Conservation (phyloP, 2,113 vertebrate species). For the Macroglossus sobrinus region DNA sequence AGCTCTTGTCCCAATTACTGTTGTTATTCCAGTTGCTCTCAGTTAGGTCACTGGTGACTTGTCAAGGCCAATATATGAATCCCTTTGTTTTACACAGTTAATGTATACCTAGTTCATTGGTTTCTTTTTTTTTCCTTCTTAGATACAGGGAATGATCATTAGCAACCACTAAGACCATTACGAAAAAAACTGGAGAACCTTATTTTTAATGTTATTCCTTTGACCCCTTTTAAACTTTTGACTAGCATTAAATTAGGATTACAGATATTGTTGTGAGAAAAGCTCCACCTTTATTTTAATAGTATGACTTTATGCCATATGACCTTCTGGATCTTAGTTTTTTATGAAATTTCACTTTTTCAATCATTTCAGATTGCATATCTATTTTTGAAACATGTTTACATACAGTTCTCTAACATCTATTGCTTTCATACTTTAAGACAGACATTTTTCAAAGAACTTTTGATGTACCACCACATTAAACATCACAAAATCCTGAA, state of each 20-base stretch:
- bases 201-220: neutral
- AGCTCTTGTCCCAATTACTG: neutral
- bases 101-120: neutral
- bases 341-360: neutral
- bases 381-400: neutral
- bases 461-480: neutral
- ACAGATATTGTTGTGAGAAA: neutral
- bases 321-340: neutral
- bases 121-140: neutral
- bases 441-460: neutral
- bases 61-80: neutral
- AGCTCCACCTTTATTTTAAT: neutral
- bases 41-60: neutral
- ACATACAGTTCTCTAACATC: neutral
- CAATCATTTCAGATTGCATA: neutral
- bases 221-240: neutral
- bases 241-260: neutral
- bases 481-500: neutral
- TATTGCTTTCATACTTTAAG: neutral
- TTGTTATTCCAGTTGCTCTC: neutral
- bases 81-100: neutral
- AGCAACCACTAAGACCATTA: neutral
- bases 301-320: neutral
- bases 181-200: neutral
- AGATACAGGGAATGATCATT: neutral